Evolutionary conservation across 2,113 vertebrate genomes (phyloP), one percentile per base, ranked within the genome.

Genomic region (Leptocoma aspasia): DNA sequence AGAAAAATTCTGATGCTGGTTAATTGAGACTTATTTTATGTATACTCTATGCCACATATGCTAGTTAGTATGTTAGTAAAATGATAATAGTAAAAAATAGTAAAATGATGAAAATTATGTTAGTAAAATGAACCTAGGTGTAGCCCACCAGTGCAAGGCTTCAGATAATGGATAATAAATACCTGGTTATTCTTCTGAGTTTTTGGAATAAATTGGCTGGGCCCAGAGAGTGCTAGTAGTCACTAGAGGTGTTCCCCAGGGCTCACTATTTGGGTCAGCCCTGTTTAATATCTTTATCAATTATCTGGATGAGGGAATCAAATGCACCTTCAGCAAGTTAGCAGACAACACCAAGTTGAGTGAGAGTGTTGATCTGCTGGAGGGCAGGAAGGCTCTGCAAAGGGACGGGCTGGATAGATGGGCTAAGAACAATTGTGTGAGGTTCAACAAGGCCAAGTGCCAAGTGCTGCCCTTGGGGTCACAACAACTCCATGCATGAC

Each of bases 1-100:
- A 92, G 47, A 86, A 69, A 87, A 89, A 90, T 47, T 75, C 39
- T 83, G 63, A 93, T 94, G 33, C 4, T 1, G 1, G 42, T 91
- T 94, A 59, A 71, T 71, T 78, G 57, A 81, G 24, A 59, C 28
- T 82, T 35, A 44, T 72, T 94, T 95, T 75, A 63, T 50, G 73
- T 95, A 47, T 37, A 68, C 7, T 61, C 35, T 31, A 66, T 90
- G 41, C 15, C 9, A 88, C 13, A 18, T 79, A 87, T n/a, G n/a
- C n/a, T n/a, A n/a, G n/a, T n/a, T n/a, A n/a, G n/a, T n/a, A 60
- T 27, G 7, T 77, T 95, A 13, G 44, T 76, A 61, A 76, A 42
- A 64, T 84, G 13, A 73, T n/a, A n/a, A n/a, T n/a, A n/a, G n/a
- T n/a, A n/a, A n/a, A n/a, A n/a, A n/a, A n/a, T n/a, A n/a, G n/a